Conservation (phyloP, 1,140 invertebrate genomes). For the Bombus pascuorum region DNA sequence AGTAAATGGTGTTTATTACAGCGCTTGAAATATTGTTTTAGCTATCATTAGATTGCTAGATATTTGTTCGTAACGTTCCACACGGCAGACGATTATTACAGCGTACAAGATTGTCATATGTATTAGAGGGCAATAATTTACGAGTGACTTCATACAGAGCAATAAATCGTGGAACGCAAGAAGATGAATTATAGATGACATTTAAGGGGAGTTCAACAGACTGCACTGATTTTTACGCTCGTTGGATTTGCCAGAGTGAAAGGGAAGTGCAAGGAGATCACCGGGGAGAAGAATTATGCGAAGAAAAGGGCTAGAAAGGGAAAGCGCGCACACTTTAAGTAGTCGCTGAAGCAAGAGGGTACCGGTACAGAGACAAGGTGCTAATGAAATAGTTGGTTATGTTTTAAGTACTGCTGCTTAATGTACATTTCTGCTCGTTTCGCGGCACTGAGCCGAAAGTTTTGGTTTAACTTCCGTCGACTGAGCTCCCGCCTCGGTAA, state of each 20-base stretch:
- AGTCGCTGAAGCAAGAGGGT: not conserved
- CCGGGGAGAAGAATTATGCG: not conserved
- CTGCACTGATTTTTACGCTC: constrained; percentile 1
- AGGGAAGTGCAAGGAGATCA: not conserved
- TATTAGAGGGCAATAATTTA: not conserved
- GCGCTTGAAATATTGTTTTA: not conserved
- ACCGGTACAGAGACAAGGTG: constrained; percentile 24
- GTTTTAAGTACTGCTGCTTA: constrained; percentile 37
- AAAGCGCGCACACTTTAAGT: constrained; percentile 3
- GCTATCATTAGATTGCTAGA: not conserved
- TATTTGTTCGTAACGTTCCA: not conserved
- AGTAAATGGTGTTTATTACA: not conserved
- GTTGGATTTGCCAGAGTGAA: not conserved
- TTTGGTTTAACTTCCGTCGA: constrained; percentile 32
- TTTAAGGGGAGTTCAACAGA: not conserved
- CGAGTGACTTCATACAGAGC: not conserved
- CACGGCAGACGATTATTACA: not conserved
- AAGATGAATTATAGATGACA: not conserved
- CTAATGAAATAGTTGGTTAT: constrained; percentile 38
- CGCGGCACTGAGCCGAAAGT: constrained; percentile 25
- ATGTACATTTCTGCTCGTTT: constrained; percentile 39
- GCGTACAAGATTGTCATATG: not conserved
- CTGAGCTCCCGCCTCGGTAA: constrained; percentile 10
- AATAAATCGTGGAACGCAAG: not conserved
- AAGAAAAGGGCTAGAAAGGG: not conserved